phyloP scores from a whole-genome alignment of 1,140 invertebrate species.

The Drosophila triauraria region DNA sequence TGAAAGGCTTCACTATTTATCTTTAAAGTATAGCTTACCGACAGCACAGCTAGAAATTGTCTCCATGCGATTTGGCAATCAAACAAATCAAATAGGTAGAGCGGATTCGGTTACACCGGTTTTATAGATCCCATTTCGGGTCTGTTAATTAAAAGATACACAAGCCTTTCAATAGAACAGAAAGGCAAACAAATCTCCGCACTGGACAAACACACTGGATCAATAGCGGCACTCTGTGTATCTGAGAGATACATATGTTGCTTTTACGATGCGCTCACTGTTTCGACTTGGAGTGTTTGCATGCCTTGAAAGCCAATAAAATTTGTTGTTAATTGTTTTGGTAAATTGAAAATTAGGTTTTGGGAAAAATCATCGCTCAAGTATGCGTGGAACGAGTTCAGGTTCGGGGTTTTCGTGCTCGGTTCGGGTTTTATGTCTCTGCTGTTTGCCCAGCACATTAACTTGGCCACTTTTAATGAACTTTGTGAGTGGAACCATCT shows the following conservation, averaged over 20 bases:
- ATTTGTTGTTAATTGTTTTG: slow-evolving; percentile 81
- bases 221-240: slow-evolving; percentile 66
- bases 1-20: no score
- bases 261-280: slow-evolving; percentile 73
- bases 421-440: slow-evolving; percentile 39
- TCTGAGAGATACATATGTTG: slow-evolving; percentile 55
- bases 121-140: slow-evolving; percentile 47
- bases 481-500: slow-evolving; percentile 55
- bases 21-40: no score
- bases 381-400: slow-evolving; percentile 50
- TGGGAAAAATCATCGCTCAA: slow-evolving; percentile 74
- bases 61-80: slow-evolving; percentile 45
- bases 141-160: slow-evolving; percentile 63
- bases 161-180: slow-evolving; percentile 64
- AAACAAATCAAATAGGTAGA: slow-evolving; percentile 54
- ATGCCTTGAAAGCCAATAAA: slow-evolving; percentile 81
- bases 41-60: neutral
- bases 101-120: slow-evolving; percentile 49
- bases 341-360: slow-evolving; percentile 84
- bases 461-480: slow-evolving; percentile 70
- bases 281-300: slow-evolving; percentile 65
- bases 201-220: slow-evolving; percentile 71
- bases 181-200: slow-evolving; percentile 63
- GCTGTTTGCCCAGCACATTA: slow-evolving; percentile 71
- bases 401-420: slow-evolving; percentile 12